phyloP scores from a whole-genome alignment of 1,140 invertebrate species.

The Nomia melanderi region DNA sequence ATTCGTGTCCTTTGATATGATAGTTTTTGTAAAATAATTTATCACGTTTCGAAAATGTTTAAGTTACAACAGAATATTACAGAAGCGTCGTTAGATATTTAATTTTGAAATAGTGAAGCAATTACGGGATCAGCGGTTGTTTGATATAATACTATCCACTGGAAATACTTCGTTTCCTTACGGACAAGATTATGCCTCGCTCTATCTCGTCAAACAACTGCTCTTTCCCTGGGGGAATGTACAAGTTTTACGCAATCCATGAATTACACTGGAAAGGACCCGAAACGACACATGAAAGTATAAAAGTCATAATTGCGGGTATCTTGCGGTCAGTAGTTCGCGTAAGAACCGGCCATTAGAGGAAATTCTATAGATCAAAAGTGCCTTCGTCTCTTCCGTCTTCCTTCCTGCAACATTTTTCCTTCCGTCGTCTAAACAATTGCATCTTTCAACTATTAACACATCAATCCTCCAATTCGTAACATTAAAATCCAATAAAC shows the following conservation, averaged over 20 bases:
- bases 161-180: background rate
- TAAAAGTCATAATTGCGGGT: constrained; percentile 2
- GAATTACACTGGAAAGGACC: constrained; percentile 20
- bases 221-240: constrained; percentile 15
- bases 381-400: background rate
- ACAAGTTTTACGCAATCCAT: constrained; percentile 34
- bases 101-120: background rate
- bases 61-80: background rate
- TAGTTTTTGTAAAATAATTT: too few relatives aligned
- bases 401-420: constrained; percentile 9
- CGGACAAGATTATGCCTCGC: background rate
- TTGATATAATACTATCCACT: background rate
- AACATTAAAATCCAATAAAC: too few relatives aligned
- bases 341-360: background rate
- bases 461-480: too few relatives aligned
- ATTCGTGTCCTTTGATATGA: too few relatives aligned
- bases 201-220: constrained; percentile 30
- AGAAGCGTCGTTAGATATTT: background rate
- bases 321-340: background rate
- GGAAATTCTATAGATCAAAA: constrained; percentile 18
- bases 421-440: too few relatives aligned
- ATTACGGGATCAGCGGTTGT: too few relatives aligned
- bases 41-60: too few relatives aligned
- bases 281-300: constrained; percentile 20
- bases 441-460: too few relatives aligned